phyloP scores from a whole-genome alignment of 2,113 vertebrate species.

The Oceanites oceanicus region DNA sequence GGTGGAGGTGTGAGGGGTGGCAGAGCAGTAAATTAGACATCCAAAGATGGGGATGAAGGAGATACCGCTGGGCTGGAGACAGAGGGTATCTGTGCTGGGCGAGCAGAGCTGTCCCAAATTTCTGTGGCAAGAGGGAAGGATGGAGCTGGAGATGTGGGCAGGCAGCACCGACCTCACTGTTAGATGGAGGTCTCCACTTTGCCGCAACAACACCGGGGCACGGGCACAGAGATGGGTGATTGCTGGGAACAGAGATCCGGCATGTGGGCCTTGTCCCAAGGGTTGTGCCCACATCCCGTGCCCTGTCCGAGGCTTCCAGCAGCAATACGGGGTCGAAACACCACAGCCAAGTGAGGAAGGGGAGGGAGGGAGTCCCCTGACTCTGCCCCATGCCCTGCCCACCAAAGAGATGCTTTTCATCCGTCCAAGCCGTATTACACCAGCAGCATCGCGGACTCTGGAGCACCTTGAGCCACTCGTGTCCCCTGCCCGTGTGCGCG shows the following conservation, averaged over 20 bases:
- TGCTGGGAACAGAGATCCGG: neutral
- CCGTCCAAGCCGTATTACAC: neutral
- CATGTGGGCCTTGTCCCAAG: neutral
- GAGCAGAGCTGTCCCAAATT: neutral
- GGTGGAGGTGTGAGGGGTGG: neutral
- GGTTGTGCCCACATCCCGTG: fast-evolving
- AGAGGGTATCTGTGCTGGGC: fast-evolving
- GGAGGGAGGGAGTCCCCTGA: neutral
- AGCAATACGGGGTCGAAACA: fast-evolving
- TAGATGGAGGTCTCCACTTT: neutral
- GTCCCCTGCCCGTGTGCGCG: fast-evolving
- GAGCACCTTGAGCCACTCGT: fast-evolving
- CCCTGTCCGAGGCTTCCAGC: neutral
- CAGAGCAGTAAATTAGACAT: neutral
- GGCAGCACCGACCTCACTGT: neutral
- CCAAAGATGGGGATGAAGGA: neutral
- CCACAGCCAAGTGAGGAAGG: fast-evolving
- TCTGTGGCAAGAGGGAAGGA: neutral
- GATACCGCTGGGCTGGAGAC: neutral
- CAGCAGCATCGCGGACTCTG: fast-evolving
- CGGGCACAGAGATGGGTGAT: neutral
- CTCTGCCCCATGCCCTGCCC: neutral
- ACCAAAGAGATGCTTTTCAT: neutral
- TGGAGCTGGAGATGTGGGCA: neutral
- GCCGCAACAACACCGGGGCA: fast-evolving